These are phyloP conservation scores for Caerostris extrusa DNA, from an alignment of 1,140 invertebrate genomes.

Conservation along the genomic window DNA sequence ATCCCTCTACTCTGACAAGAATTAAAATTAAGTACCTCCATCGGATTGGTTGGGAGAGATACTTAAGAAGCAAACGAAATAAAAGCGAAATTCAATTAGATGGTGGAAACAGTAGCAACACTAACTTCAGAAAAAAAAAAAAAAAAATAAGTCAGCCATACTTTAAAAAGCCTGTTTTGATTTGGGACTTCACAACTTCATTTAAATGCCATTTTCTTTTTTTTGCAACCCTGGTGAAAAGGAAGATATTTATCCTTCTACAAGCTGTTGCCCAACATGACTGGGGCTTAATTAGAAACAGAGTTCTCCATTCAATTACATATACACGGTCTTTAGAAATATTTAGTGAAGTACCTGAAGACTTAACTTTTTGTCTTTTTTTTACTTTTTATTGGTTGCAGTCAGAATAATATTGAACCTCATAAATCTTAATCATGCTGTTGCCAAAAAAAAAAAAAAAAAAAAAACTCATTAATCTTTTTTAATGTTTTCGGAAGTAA, in stretches of 20 bases:
- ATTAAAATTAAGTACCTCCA: no score
- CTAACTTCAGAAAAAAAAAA: neutral
- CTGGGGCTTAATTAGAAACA: neutral
- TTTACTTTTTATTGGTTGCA: neutral
- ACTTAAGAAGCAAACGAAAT: no score
- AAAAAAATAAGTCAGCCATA: neutral
- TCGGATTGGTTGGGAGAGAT: no score
- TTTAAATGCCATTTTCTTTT: neutral
- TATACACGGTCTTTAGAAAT: neutral
- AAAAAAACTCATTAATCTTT: no score
- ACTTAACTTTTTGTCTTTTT: neutral
- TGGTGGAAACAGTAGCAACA: neutral
- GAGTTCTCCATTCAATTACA: neutral
- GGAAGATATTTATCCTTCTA: neutral
- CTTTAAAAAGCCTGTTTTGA: slow-evolving; percentile 5
- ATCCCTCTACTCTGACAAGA: no score
- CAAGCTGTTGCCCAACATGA: neutral
- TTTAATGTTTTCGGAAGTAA: neutral
- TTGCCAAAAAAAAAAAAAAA: no score
- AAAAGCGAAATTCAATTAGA: no score
- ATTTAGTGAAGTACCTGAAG: neutral
- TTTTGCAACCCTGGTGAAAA: neutral
- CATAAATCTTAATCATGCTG: slow-evolving; percentile 16
- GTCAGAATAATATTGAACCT: neutral
- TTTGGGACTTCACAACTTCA: neutral